Percentiles rank a stretch among this genome's conserved stretches.
Conservation (phyloP, 2,113 vertebrate genomes). For the Onychorhynchus coronatus region DNA sequence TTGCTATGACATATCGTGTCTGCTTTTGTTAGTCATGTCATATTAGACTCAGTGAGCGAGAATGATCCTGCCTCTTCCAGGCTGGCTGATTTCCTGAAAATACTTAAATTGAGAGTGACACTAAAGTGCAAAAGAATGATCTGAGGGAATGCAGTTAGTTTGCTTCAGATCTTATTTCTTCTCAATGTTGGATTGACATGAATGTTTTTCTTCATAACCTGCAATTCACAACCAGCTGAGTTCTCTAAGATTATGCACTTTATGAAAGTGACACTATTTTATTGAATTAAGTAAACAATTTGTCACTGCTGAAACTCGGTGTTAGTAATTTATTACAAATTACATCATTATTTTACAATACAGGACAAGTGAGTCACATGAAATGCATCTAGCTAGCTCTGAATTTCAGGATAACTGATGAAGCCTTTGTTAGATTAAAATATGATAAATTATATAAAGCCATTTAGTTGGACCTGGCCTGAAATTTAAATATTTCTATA, state of each 20-base stretch:
- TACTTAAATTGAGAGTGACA: slow-evolving; percentile 60
- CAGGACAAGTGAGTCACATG: slow-evolving; percentile 35
- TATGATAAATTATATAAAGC: slow-evolving; percentile 58
- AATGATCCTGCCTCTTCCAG: slow-evolving; percentile 44
- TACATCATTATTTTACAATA: slow-evolving; percentile 49
- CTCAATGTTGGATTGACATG: slow-evolving; percentile 15
- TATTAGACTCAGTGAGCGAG: slow-evolving; percentile 42
- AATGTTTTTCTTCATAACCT: slow-evolving; percentile 58
- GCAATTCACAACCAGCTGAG: slow-evolving; percentile 37
- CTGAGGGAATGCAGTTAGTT: slow-evolving; percentile 56
- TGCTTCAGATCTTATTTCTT: slow-evolving; percentile 61
- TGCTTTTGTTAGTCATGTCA: slow-evolving; percentile 68
- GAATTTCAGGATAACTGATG: slow-evolving; percentile 39
- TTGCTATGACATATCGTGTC: slow-evolving; percentile 61
- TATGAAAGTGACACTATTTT: slow-evolving; percentile 58
- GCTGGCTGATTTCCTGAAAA: slow-evolving; percentile 2
- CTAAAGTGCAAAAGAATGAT: slow-evolving; percentile 61
- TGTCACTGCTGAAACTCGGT: slow-evolving; percentile 49
- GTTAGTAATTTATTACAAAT: slow-evolving; percentile 72
- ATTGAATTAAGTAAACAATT: slow-evolving; percentile 75
- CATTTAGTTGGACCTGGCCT: slow-evolving; percentile 9
- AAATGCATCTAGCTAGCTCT: slow-evolving; percentile 41
- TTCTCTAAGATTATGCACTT: slow-evolving; percentile 47
- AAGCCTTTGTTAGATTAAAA: slow-evolving; percentile 36
- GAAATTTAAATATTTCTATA: slow-evolving; percentile 21